Conservation (phyloP, 2,113 vertebrate species). For the Mesocricetus auratus region DNA sequence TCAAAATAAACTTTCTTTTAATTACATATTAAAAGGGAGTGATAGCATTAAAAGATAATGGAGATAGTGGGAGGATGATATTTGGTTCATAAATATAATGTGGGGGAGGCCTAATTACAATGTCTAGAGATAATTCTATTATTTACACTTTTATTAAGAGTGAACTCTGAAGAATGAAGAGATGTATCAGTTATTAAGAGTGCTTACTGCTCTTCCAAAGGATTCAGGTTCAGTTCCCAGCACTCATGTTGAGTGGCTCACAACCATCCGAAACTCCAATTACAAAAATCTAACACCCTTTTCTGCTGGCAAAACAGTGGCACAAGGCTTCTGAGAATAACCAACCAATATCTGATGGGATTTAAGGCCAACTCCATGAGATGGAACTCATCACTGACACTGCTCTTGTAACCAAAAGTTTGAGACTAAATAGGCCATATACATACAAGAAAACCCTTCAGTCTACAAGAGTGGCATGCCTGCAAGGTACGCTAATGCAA, state of each 20-base stretch:
- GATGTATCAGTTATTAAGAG: too few relatives aligned
- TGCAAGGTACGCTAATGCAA: background rate
- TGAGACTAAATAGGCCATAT: background rate
- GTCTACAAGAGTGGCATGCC: background rate
- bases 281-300: too few relatives aligned
- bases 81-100: background rate
- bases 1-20: background rate
- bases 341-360: too few relatives aligned
- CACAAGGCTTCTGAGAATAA: too few relatives aligned
- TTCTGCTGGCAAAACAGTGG: too few relatives aligned
- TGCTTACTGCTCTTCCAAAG: too few relatives aligned
- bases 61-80: background rate
- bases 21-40: conserved; percentile 15
- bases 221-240: too few relatives aligned
- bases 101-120: background rate
- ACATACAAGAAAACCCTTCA: background rate
- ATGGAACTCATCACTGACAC: background rate
- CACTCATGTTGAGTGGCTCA: too few relatives aligned
- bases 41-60: background rate
- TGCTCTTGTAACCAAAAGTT: background rate
- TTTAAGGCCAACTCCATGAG: too few relatives aligned
- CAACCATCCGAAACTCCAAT: too few relatives aligned
- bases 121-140: background rate
- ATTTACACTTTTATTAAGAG: background rate
- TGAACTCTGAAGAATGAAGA: background rate